Evolutionary conservation across 2,113 vertebrate genomes (phyloP), one percentile per base, ranked within the genome.

Genomic region (Protomyctophum bolini): DNA sequence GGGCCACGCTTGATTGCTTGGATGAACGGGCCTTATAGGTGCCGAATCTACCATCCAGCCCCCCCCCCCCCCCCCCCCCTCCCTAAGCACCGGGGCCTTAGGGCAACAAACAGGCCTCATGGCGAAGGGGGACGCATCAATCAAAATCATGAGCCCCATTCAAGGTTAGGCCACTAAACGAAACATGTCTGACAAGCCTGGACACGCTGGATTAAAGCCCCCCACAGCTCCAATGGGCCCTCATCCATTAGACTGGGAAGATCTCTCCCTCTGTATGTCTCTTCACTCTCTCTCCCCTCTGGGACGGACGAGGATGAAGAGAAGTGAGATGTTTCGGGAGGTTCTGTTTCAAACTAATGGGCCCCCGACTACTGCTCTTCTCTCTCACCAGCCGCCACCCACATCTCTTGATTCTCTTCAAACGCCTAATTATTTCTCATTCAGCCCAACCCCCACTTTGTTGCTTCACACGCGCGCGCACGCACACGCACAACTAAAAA

Each of bases 171-270:
- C 75, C 83, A 80, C 75, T 66, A 80, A 90, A 75, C 58, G 75
- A 83, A 90, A 88, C 83, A 75, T 70, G 84, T 82, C 86, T 87
- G 83, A 88, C 90, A 85, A 82, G 78, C 69, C 57, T 58, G 76
- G 83, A 86, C 83, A 83, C 29, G 75, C 51, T n/a, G 70, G 41
- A 82, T 84, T 84, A 79, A 75, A 77, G 63, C n/a, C 66, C 33
- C 63, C 68, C 68, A 74, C 55, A 68, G 73, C 79, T 80, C 73
- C 67, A 66, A 78, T 68, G 58, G 63, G 63, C 68, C 51, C 49
- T 82, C 82, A 80, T 88, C 86, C 78, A 73, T 84, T 89, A 84
- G 79, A 4, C 58, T 62, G 63, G 73, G 10, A 54, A 68, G 41
- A 41, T 41, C 33, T 41, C 33, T 41, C 62, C 61, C 50, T 72